Percentiles rank a stretch among this genome's conserved stretches.
These are phyloP conservation scores for Capreolus pygargus DNA, from an alignment of 2,113 vertebrate species.

Conservation along the genomic window DNA sequence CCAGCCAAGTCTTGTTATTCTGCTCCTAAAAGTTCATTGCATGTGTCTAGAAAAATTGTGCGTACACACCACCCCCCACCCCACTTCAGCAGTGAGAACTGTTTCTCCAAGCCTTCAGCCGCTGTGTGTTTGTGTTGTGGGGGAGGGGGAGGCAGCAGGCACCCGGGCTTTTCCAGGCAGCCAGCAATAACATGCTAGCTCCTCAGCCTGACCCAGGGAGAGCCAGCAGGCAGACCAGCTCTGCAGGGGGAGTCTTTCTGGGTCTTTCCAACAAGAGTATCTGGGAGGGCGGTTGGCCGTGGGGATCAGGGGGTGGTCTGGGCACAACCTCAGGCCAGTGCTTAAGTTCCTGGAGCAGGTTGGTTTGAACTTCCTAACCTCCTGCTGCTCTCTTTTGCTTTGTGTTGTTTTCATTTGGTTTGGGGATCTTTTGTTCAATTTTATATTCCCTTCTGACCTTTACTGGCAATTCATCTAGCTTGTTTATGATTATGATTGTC, in stretches of 20 bases:
- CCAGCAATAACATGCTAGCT: background rate
- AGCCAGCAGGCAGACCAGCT: background rate
- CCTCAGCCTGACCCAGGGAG: background rate
- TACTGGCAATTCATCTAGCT: background rate
- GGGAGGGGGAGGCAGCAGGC: background rate
- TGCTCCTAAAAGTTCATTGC: conserved; percentile 56
- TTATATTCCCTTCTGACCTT: background rate
- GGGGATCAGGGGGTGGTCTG: background rate
- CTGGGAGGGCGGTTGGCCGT: background rate
- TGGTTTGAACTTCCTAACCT: background rate
- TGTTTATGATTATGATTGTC: background rate
- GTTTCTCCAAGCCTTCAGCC: conserved; percentile 17
- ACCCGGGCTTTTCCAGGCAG: background rate
- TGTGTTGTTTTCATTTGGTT: background rate
- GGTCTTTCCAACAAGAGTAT: accelerated
- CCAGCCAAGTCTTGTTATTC: conserved; percentile 23
- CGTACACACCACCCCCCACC: background rate
- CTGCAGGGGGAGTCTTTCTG: background rate
- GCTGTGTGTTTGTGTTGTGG: conserved; percentile 42
- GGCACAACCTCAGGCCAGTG: too few species aligned
- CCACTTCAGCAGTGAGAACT: background rate
- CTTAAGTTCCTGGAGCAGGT: background rate
- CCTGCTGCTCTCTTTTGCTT: background rate
- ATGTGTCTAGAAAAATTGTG: conserved; percentile 11
- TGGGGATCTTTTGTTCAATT: background rate